Conservation (phyloP, 2,888 invertebrate genomes). For the Salpingus planirostris region DNA sequence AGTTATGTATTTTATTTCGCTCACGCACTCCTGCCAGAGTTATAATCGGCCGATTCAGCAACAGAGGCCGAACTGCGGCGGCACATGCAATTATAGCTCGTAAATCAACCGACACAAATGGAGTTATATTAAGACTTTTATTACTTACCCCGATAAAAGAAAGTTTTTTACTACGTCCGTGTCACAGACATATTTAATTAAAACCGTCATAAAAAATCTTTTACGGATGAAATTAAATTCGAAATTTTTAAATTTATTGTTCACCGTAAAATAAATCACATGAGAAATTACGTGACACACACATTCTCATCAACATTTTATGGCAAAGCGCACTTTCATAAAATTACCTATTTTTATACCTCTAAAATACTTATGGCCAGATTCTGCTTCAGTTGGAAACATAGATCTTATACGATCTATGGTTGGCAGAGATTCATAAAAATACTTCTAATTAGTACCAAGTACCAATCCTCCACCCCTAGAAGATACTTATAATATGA, state of each 20-base stretch:
- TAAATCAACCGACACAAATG: constrained; percentile 36
- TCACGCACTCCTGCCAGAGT: constrained; percentile 29
- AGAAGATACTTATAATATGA: no score
- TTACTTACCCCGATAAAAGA: constrained; percentile 14
- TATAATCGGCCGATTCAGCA: constrained; percentile 27
- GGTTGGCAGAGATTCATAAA: no score
- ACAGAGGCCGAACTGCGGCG: constrained; percentile 32
- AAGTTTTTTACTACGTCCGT: constrained; percentile 8
- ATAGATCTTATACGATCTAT: no score
- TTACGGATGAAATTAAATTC: constrained; percentile 4
- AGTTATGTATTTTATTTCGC: constrained; percentile 30
- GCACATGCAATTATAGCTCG: constrained; percentile 37
- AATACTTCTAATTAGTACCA: no score
- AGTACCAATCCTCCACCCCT: no score
- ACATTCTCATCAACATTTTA: no score
- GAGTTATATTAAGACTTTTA: constrained; percentile 36
- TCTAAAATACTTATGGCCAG: no score
- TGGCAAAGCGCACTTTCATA: no score
- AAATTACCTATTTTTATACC: no score
- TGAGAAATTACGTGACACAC: no score
- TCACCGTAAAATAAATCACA: constrained; percentile 5
- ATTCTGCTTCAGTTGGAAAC: no score
- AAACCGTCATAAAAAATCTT: constrained; percentile 8
- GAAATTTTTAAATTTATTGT: constrained; percentile 7
- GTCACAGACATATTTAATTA: constrained; percentile 13